Base-by-base conservation (phyloP, 2,888 invertebrate species). In the Noctua fimbriata region DNA sequence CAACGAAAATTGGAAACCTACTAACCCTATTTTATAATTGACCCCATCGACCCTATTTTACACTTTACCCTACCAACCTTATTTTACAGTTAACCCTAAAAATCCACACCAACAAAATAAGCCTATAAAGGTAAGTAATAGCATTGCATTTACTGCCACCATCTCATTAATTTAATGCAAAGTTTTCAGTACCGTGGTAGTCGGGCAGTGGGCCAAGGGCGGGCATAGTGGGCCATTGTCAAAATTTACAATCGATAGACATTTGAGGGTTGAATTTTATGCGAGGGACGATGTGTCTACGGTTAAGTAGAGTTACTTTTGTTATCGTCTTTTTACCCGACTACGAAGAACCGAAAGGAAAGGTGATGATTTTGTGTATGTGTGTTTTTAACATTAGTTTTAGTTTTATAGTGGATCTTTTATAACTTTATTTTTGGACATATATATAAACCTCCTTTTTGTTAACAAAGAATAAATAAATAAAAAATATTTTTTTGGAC, bases 151-250 rank as follows among this genome's bases (percentile, higher is more conserved):
- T 28, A 78, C 32, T 12, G 52, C 41, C 16, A 16, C 32, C 21
- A 69, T 36, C 18, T 65, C 44, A 83, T 55, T 77, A 79, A 16
- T 47, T 73, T 47, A 77, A 79, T 84, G 78, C 82, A 72, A 82
- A 82, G 75, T 78, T 87, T 87, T 76, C 77, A 84, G 55, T 66
- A 72, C 65, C 32, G 67, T 58, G 63, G 52, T 12, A 65, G 70
- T 72, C 79, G 89, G 87, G n/a, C 82, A 90, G 82, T 90, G 69
- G 90, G 90, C 82, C 90, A 90, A 89, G 90, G 90, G 78, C 83
- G 49, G 49, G 69, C 14, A 36, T 55, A 75, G 79, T 78, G 79
- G 83, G 79, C 85, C 84, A 88, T 81, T 86, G 78, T 86, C 89
- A 84, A 89, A 89, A 89, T 81, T 83, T 74, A 82, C 63, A 89